Evolutionary conservation across 2,113 vertebrate genomes (phyloP).

Genomic region (Bubalus kerabau): DNA sequence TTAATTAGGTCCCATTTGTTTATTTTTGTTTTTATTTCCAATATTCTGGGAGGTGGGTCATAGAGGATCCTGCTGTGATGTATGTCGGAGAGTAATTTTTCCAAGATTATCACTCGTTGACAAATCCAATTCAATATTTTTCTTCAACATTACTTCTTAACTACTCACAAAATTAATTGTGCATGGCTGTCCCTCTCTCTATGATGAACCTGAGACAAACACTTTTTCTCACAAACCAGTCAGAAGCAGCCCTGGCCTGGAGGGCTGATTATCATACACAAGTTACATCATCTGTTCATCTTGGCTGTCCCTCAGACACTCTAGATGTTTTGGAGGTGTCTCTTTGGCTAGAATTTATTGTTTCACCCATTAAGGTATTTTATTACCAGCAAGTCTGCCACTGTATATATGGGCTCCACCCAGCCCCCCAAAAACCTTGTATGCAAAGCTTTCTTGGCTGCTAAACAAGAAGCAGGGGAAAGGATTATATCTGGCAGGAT

Average conservation of each 20-base stretch:
- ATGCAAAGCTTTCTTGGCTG: background rate
- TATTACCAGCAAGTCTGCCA: background rate
- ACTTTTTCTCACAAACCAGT: background rate
- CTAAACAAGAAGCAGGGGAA: background rate
- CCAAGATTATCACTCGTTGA: background rate
- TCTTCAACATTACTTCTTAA: background rate
- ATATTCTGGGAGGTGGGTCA: too few species aligned
- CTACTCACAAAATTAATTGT: background rate
- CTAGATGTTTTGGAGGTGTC: background rate
- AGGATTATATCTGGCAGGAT: background rate
- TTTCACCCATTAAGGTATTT: conserved; percentile 23
- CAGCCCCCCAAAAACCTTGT: background rate
- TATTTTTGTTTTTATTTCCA: too few species aligned
- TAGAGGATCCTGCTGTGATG: too few species aligned
- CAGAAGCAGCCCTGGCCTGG: background rate
- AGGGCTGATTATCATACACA: background rate
- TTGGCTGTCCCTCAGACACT: background rate
- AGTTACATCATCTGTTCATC: background rate
- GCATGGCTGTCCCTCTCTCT: background rate
- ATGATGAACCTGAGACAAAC: background rate
- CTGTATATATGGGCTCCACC: background rate
- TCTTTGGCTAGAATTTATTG: background rate
- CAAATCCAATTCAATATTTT: background rate
- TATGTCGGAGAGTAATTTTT: background rate
- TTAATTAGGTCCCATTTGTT: too few species aligned